A percentile compares a stretch with the other conserved stretches of the same genome.
Evolutionary conservation across 1,140 invertebrate species (phyloP).

Genomic region (Chymomyza costata): DNA sequence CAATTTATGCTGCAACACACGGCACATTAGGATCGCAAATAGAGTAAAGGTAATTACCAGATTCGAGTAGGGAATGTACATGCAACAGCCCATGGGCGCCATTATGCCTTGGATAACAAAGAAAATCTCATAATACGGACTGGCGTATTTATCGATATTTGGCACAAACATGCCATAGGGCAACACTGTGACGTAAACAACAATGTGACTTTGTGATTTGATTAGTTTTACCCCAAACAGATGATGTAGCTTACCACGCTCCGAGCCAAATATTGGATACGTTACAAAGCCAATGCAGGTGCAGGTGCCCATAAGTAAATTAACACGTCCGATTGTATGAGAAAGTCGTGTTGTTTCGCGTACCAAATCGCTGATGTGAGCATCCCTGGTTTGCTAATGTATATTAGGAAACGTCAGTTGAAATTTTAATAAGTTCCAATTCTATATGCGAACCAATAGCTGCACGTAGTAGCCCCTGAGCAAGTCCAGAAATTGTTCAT

Average conservation of each 20-base stretch:
- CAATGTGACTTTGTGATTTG: too few species aligned
- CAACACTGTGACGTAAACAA: constrained; percentile 29
- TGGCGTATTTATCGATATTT: constrained; percentile 54
- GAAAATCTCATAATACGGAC: constrained; percentile 59
- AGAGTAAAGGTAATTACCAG: constrained; percentile 63
- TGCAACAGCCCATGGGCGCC: constrained; percentile 68
- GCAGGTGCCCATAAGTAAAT: constrained; percentile 54
- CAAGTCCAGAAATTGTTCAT: constrained; percentile 44
- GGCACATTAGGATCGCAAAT: constrained; percentile 61
- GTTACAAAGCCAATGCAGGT: constrained; percentile 60
- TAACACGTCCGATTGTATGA: constrained; percentile 46
- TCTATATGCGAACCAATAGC: constrained; percentile 29
- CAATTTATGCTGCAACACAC: constrained; percentile 53
- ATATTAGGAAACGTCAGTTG: not conserved
- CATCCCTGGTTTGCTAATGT: constrained; percentile 36
- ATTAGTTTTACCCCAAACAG: not conserved
- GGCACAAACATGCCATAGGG: constrained; percentile 67
- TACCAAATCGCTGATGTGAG: constrained; percentile 23
- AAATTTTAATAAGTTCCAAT: not conserved
- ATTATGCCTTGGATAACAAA: constrained; percentile 60
- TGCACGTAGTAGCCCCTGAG: constrained; percentile 40
- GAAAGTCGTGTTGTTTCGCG: constrained; percentile 42
- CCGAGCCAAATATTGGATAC: constrained; percentile 58
- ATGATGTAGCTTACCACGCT: constrained; percentile 35
- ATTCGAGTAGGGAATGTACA: constrained; percentile 67